Percentiles rank a stretch among this genome's conserved stretches.
Evolutionary conservation across 2,113 vertebrate genomes (phyloP).

Genomic region (Falcunculus frontatus): DNA sequence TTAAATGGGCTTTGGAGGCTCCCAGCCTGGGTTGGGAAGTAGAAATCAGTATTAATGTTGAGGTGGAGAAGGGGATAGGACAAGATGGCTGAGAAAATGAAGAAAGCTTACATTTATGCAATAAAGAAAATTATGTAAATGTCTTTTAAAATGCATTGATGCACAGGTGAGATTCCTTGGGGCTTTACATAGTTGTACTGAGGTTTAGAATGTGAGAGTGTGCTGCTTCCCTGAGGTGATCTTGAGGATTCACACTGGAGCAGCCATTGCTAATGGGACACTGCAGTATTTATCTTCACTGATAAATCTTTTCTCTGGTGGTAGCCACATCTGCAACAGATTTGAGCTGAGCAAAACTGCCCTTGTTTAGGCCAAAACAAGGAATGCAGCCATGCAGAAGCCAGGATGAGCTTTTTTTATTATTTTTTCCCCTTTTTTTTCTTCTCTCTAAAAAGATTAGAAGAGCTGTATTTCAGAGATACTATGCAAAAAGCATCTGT

Average conservation of each 20-base stretch:
- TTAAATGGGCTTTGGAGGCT: not conserved
- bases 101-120: not conserved
- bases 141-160: rapidly evolving
- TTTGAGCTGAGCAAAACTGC: not conserved
- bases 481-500: not conserved
- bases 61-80: not conserved
- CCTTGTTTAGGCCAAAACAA: not conserved
- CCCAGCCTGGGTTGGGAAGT: not conserved
- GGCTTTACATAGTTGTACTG: not conserved
- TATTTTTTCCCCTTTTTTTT: not conserved
- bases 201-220: not conserved
- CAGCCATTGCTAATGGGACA: not conserved
- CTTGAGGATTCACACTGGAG: not conserved
- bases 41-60: not conserved
- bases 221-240: not conserved
- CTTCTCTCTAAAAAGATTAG: not conserved
- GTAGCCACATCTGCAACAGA: not conserved
- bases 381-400: not conserved
- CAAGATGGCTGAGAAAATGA: not conserved
- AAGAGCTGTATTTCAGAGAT: not conserved
- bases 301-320: not conserved
- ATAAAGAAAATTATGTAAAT: not conserved
- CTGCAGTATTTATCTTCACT: not conserved
- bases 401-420: not conserved
- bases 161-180: not conserved